phyloP scores from a whole-genome alignment of 2,888 invertebrate genomes.

The Microctonus brassicae region DNA sequence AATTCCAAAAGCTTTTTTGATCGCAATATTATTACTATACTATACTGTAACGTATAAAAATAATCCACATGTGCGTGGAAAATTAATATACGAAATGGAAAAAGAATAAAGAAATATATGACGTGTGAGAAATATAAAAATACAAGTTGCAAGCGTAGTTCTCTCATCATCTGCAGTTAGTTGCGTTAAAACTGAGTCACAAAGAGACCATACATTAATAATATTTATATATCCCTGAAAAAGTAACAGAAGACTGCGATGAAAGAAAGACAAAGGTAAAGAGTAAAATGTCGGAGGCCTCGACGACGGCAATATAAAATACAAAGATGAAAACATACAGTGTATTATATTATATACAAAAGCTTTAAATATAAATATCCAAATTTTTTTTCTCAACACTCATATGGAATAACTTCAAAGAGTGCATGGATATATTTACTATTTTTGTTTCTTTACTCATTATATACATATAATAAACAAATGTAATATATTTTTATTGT shows the following conservation, averaged over 20 bases:
- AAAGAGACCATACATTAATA: conserved; percentile 24
- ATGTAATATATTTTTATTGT: background rate
- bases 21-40: too few relatives aligned
- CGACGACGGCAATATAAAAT: conserved; percentile 21
- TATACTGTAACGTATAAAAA: too few relatives aligned
- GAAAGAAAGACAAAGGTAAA: background rate
- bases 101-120: background rate
- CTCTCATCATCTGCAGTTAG: background rate
- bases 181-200: conserved; percentile 20
- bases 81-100: too few relatives aligned
- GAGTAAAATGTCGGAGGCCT: conserved; percentile 13
- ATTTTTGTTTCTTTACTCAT: background rate
- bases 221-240: conserved; percentile 18
- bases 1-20: too few relatives aligned
- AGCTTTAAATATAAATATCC: background rate
- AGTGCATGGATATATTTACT: background rate
- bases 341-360: conserved; percentile 2
- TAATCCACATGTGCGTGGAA: too few relatives aligned
- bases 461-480: background rate
- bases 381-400: background rate
- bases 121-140: background rate
- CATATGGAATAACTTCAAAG: background rate
- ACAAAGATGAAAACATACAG: too few relatives aligned
- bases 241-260: background rate
- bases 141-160: background rate